Evolutionary conservation across 2,888 invertebrate genomes (phyloP), one percentile per base, ranked within the genome.

Genomic region (Cephus nigrinus): DNA sequence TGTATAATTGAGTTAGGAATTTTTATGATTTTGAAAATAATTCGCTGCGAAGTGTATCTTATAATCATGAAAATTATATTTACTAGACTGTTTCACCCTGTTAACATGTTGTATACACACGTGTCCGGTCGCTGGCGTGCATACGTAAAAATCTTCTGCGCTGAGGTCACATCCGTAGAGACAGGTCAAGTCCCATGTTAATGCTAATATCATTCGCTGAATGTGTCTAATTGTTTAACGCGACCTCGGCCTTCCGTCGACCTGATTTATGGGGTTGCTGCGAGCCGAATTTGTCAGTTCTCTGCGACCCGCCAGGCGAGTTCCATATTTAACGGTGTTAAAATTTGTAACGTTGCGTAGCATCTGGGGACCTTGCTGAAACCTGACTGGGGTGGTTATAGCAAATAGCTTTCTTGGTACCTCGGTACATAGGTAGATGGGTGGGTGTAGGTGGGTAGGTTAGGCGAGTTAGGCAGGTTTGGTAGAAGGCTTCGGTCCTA

Each of bases 301-400:
- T 33, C 73, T 31, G 23, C 32, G 35, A 71, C 75, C 36, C 72
- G 68, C 72, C 55, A 40, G 55, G 78, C 75, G 75, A 75, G 75
- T 78, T 75, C 78, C 78, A 78, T 75, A 78, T 78, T 78, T 78
- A 78, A 78, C 75, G 78, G 75, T 78, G 73, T 75, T 78, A 75
- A 78, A 78, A 78, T 78, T 78, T 78, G 75, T 78, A 78, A 78
- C 78, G 68, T 73, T 75, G 75, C 78, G 78, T 75, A 78, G 75
- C 78, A 78, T 78, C 78, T 78, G 78, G 72, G 55, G 74, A 75
- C 40, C 36, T 30, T 73, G 40, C 31, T 23, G 78, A 75, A 33
- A 71, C 31, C 55, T 55, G 55, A 15, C 23, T 55, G 71, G 71
- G 32, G 71, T 71, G 32, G 71, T 71, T 33, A 23, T 55, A 23